Base-by-base conservation (phyloP, 2,113 vertebrate genomes). In the Mus spicilegus region DNA sequence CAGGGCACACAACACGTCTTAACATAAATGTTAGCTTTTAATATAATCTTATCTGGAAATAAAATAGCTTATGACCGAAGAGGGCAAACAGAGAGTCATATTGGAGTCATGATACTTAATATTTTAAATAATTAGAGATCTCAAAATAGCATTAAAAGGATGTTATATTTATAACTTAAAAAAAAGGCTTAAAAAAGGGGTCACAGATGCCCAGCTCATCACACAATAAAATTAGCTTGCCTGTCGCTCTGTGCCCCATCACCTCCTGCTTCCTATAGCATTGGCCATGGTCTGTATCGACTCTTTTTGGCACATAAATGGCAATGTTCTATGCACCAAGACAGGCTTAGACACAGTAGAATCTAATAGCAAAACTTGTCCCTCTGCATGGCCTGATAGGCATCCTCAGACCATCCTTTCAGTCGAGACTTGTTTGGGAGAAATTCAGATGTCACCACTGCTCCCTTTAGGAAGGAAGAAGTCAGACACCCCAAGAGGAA, bases 101-200 rank as follows among this genome's bases (percentile, higher is more conserved):
- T 33, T 1, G 4, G 49, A 95, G 78, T 92, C 28, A 22, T 61
- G 56, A 63, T 70, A 39, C 93, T 86, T 63, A 75, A 24, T 90
- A 49, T 63, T 80, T 93, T 91, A 92, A 20, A 65, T 87, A 78
- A 81, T 80, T 92, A 36, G 65, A 90, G 54, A 70, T 70, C 39
- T 87, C 78, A 81, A 87, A 81, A 90, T 69, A 33, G 22, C 36
- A 70, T 54, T 67, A 81, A 81, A 92, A 39, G 39, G 46, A 90
- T 17, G 46, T 36, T 33, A 87, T 63, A 77, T 33, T 90, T 96
- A n/a, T 19, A 67, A 58, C 46, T 58, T 56, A 39, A 89, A 87
- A 33, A 33, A 11, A 65, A 77, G 76, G 39, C 11, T 8, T 87
- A 67, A 16, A 87, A 10, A 85, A 24, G 85, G 30, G 0, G 17